These are phyloP conservation scores for Ptiloglossa arizonensis DNA, from an alignment of 1,140 invertebrate species.

Conservation along the genomic window DNA sequence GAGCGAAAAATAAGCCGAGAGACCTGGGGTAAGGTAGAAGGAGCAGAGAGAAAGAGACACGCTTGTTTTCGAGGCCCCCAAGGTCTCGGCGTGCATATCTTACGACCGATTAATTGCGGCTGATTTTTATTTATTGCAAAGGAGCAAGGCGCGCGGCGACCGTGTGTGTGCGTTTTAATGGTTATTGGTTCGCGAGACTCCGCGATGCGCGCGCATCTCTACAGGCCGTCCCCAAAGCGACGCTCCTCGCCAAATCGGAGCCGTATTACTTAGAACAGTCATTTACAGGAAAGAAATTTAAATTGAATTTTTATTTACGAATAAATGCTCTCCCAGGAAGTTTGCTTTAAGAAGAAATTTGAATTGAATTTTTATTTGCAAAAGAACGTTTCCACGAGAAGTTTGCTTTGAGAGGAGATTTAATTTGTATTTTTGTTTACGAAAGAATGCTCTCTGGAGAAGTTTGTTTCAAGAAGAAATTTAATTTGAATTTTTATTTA, in stretches of 20 bases:
- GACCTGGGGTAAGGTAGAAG: background rate
- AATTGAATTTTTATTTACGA: too few species aligned
- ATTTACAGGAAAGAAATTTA: too few species aligned
- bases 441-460: too few species aligned
- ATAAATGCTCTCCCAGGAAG: too few species aligned
- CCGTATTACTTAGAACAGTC: too few species aligned
- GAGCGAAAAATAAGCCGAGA: slow-evolving; percentile 37
- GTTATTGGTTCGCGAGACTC: slow-evolving; percentile 77
- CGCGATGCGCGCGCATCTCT: background rate
- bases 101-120: slow-evolving; percentile 72
- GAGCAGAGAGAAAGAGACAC: slow-evolving; percentile 30
- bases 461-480: too few species aligned
- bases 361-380: too few species aligned
- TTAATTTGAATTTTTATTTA: too few species aligned
- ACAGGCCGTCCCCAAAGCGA: background rate
- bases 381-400: too few species aligned
- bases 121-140: slow-evolving; percentile 77
- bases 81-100: slow-evolving; percentile 70
- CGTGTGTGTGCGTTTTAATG: slow-evolving; percentile 68
- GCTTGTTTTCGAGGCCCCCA: slow-evolving; percentile 70
- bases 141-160: slow-evolving; percentile 67
- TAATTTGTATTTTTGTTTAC: too few species aligned
- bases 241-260: background rate
- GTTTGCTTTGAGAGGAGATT: too few species aligned
- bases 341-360: too few species aligned